Conservation (phyloP, 2,113 vertebrate genomes). For the Sturnus vulgaris region DNA sequence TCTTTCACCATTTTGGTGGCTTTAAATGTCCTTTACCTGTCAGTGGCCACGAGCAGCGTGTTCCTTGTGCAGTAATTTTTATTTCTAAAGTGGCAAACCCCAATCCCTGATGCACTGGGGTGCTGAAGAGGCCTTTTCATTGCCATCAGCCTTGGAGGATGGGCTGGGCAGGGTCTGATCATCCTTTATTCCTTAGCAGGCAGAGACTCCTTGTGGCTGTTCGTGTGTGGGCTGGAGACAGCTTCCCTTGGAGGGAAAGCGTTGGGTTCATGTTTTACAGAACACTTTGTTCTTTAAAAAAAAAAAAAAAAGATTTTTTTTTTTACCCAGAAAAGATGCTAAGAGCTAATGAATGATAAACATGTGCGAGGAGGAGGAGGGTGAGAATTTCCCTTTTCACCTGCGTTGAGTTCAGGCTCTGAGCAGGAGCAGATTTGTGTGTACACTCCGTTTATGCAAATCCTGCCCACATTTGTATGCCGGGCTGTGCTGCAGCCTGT, state of each 20-base stretch:
- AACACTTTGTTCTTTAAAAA: not conserved
- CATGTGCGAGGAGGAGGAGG: not conserved
- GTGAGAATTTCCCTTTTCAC: not conserved
- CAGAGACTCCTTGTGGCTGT: not conserved
- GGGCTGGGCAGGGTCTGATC: not conserved
- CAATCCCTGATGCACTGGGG: not conserved
- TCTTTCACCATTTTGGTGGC: not conserved
- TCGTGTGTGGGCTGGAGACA: not conserved
- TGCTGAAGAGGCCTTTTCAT: not conserved
- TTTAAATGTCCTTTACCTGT: not conserved
- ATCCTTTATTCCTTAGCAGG: not conserved
- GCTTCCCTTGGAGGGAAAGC: not conserved
- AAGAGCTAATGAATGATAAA: not conserved
- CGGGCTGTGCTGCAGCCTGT: not conserved
- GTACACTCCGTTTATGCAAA: not conserved
- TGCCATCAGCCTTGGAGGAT: not conserved
- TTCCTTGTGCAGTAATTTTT: not conserved
- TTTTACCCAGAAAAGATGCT: not conserved
- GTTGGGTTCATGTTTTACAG: not conserved
- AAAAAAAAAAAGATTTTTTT: no score
- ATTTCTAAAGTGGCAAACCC: not conserved
- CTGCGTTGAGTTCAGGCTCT: not conserved
- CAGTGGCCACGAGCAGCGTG: not conserved
- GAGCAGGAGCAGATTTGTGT: not conserved
- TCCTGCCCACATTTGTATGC: not conserved